Evolutionary conservation across 1,140 invertebrate species (phyloP).

Genomic region (Apis cerana): DNA sequence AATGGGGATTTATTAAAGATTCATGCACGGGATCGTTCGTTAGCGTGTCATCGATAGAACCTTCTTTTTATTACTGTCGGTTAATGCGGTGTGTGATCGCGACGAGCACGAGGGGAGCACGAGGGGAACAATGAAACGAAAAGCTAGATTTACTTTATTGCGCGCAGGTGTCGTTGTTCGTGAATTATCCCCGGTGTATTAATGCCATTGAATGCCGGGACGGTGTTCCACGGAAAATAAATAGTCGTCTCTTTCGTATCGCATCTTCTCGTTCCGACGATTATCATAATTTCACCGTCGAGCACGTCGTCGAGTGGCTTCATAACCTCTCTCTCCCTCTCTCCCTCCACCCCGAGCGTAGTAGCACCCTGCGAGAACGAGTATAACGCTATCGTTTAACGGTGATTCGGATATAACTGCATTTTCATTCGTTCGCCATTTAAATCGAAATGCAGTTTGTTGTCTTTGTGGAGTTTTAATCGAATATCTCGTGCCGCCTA

Average conservation of each 20-base stretch:
- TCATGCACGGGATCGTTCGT: constrained; percentile 62
- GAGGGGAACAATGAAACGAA: constrained; percentile 61
- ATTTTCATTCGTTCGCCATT: constrained; percentile 33
- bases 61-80: constrained; percentile 53
- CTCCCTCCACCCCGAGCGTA: background rate
- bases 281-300: constrained; percentile 54
- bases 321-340: no score
- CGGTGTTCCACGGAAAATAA: constrained; percentile 51
- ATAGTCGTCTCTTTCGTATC: constrained; percentile 28
- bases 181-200: constrained; percentile 56
- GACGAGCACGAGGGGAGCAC: constrained; percentile 14
- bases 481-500: constrained; percentile 9
- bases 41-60: constrained; percentile 59
- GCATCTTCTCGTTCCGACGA: background rate
- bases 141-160: constrained; percentile 69
- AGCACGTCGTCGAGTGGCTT: constrained; percentile 7
- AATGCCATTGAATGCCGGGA: constrained; percentile 37
- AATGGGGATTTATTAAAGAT: constrained; percentile 59
- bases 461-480: constrained; percentile 46
- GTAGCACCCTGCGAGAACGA: background rate
- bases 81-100: constrained; percentile 64
- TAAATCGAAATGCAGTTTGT: constrained; percentile 46
- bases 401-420: constrained; percentile 27
- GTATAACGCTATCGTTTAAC: constrained; percentile 21
- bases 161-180: constrained; percentile 64